Base-by-base conservation (phyloP, 2,113 vertebrate species). In the Helogale parvula region DNA sequence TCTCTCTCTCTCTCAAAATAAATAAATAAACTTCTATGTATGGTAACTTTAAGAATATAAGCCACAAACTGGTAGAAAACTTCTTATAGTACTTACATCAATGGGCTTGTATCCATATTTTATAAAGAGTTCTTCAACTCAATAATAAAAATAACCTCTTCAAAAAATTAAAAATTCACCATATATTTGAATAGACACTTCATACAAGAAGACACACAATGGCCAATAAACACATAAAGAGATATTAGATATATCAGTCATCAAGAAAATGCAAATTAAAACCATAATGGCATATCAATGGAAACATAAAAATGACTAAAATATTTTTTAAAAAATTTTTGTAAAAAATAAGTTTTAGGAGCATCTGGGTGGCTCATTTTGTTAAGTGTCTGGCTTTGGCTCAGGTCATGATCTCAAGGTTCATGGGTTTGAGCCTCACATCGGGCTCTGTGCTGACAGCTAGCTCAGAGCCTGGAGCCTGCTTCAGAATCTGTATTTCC, bases 291-390 rank as follows among this genome's bases (percentile, higher is more conserved):
- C 31, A 65, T 50, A 66, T 54, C 45, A 31, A 9, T 88, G 76
- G 17, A 88, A 93, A 92, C 66, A 57, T 50, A 69, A 63, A 88
- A 92, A 81, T 69, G 33, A 88, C 35, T 92, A 88, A 83, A 41
- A 41, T 25, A 9, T 41, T 74, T 27, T 82, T 1, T 50, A 25
- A 47, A 72, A 81, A 93, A 87, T n/a, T 90, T 65, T 81, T 4
- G 23, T 45, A 13, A 81, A 88, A 2, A 47, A 81, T 10, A 96
- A 91, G n/a, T 10, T 90, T 50, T 41, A 41, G 41, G 41, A 41
- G 41, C 41, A 41, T 41, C 41, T 41, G 41, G 5, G 41, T 41
- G 41, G 41, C 41, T 41, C 41, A 41, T 41, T 41, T 41, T 41
- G 41, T 6, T 41, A 41, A 41, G 41, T 41, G 41, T 41, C 41